phyloP scores from a whole-genome alignment of 2,888 invertebrate species.

The Spialia ferax region DNA sequence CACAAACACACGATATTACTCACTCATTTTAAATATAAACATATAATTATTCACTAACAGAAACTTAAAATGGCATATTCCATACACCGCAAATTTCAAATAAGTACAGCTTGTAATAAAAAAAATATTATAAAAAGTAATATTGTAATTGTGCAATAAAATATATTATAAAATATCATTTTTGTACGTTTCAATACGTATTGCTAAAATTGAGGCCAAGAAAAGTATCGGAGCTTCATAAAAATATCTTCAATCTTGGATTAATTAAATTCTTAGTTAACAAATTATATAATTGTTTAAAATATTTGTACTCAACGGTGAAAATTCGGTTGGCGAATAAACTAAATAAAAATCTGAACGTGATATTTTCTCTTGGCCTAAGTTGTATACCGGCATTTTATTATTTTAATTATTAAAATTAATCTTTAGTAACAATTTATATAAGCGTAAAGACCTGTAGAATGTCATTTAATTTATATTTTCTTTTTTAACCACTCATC shows the following conservation, averaged over 20 bases:
- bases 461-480: background rate
- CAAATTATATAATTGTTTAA: background rate
- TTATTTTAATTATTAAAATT: background rate
- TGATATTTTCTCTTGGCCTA: background rate
- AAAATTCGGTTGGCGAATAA: background rate
- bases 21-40: constrained; percentile 27
- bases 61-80: background rate
- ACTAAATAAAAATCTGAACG: background rate
- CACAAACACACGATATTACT: constrained; percentile 23
- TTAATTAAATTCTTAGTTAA: background rate
- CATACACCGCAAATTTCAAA: background rate
- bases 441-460: background rate
- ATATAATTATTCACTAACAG: constrained; percentile 6
- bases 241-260: background rate
- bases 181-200: background rate
- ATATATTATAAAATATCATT: background rate
- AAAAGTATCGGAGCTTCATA: background rate
- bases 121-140: background rate
- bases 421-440: background rate
- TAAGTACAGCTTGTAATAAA: no score
- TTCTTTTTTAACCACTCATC: background rate
- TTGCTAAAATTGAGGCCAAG: background rate
- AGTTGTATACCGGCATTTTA: background rate
- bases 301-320: constrained; percentile 1
- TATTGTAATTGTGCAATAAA: background rate